Evolutionary conservation across 2,888 invertebrate genomes (phyloP).

Genomic region (Sussaba pulchella): DNA sequence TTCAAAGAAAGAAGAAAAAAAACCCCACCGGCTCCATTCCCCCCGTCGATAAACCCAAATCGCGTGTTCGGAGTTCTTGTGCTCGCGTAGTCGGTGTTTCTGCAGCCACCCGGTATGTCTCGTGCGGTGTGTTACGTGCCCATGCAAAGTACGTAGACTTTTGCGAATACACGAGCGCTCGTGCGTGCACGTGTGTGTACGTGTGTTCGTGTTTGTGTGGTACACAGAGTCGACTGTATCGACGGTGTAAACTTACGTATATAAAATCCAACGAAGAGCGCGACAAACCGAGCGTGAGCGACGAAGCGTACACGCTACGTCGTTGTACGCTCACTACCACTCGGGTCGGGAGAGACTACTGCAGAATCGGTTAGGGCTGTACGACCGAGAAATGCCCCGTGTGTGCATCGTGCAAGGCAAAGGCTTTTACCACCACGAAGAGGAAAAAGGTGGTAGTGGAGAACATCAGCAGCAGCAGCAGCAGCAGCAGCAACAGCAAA

Average conservation of each 20-base stretch:
- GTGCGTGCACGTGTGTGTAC: too few relatives aligned
- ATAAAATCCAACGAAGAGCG: conserved; percentile 4
- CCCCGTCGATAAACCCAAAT: neutral
- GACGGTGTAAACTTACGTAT: neutral
- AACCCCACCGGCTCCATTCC: neutral
- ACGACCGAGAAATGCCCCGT: neutral
- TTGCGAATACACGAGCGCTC: conserved; percentile 12
- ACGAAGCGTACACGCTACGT: conserved; percentile 20
- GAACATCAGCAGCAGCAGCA: conserved; percentile 40
- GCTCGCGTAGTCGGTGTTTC: neutral
- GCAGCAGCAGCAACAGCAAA: conserved; percentile 41
- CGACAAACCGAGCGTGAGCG: conserved; percentile 13
- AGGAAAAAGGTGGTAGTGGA: conserved; percentile 15
- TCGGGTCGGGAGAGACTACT: neutral
- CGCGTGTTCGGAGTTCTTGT: neutral
- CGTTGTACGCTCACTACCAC: neutral
- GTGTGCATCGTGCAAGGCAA: neutral
- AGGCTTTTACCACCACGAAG: neutral
- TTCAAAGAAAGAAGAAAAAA: too few relatives aligned
- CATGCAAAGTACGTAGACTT: conserved; percentile 43
- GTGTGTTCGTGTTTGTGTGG: conserved; percentile 53
- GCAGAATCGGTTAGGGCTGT: neutral
- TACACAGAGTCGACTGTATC: conserved; percentile 5
- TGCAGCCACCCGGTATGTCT: conserved; percentile 72
- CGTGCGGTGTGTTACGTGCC: conserved; percentile 33